phyloP scores from a whole-genome alignment of 1,140 invertebrate species.

The Ruditapes philippinarum region DNA sequence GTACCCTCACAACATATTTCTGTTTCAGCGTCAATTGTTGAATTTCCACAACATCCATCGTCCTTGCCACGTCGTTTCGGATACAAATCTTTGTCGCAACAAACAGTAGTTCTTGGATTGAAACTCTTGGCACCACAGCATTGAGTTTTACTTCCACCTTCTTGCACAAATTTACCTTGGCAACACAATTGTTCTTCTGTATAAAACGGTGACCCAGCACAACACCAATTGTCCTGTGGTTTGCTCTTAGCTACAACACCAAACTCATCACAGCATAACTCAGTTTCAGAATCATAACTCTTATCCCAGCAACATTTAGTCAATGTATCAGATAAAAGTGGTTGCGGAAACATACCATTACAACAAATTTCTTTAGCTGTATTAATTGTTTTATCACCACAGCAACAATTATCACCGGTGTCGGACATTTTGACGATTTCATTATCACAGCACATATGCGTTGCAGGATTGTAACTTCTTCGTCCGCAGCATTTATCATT shows the following conservation, averaged over 20 bases:
- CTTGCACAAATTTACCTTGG: constrained; percentile 1
- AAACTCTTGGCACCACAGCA: constrained; percentile 28
- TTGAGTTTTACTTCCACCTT: constrained; percentile 3
- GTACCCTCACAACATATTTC: constrained; percentile 23
- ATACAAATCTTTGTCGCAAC: not conserved
- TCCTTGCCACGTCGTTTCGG: not conserved
- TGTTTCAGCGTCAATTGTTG: not conserved
- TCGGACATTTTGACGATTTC: not conserved
- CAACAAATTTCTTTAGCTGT: constrained; percentile 22
- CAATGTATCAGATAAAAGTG: not conserved
- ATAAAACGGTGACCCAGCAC: constrained; percentile 11
- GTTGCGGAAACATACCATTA: constrained; percentile 2
- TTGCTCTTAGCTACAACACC: not conserved
- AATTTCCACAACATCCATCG: constrained; percentile 43
- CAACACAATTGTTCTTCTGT: constrained; percentile 29
- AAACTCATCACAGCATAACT: constrained; percentile 2
- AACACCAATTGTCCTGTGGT: constrained; percentile 32
- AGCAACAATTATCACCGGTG: constrained; percentile 21
- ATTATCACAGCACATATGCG: constrained; percentile 17
- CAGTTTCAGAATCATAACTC: constrained; percentile 5
- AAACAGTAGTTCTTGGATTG: not conserved
- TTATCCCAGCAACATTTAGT: constrained; percentile 23
- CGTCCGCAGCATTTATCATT: constrained; percentile 2
- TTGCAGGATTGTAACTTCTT: constrained; percentile 5
- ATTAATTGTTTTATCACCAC: constrained; percentile 1